phyloP scores from a whole-genome alignment of 2,113 vertebrate species.

The Macrotis lagotis region DNA sequence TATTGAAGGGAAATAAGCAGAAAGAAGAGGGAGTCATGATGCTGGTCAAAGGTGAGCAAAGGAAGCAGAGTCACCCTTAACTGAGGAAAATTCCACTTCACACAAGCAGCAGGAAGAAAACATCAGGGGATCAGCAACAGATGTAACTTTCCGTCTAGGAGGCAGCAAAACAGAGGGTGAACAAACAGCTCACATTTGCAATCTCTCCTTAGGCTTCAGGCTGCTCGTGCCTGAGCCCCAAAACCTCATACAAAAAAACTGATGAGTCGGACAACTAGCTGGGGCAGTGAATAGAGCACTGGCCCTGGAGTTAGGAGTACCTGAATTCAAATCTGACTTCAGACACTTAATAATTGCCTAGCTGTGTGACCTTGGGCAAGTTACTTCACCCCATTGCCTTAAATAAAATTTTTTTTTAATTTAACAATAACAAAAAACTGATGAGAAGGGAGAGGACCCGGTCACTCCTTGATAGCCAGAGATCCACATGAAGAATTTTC shows the following conservation, averaged over 20 bases:
- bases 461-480: background rate
- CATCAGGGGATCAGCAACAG: background rate
- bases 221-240: background rate
- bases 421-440: too few relatives aligned
- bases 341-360: too few relatives aligned
- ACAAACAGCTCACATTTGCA: background rate
- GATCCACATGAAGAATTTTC: background rate
- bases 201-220: background rate
- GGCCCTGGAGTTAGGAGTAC: too few relatives aligned
- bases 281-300: too few relatives aligned
- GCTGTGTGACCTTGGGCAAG: too few relatives aligned
- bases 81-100: slow-evolving; percentile 1
- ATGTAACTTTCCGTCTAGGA: background rate
- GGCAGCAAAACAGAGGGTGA: slow-evolving; percentile 1
- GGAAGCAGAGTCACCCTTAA: background rate
- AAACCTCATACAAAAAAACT: background rate
- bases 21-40: background rate
- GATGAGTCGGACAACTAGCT: too few relatives aligned
- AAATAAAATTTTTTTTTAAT: too few relatives aligned
- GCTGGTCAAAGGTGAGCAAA: background rate
- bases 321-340: too few relatives aligned
- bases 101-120: background rate
- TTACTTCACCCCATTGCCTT: too few relatives aligned
- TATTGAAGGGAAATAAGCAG: background rate
- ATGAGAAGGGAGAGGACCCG: background rate